Evolutionary conservation across 1,140 invertebrate genomes (phyloP), one percentile per base, ranked within the genome.

Genomic region (Drosophila kohkoa): DNA sequence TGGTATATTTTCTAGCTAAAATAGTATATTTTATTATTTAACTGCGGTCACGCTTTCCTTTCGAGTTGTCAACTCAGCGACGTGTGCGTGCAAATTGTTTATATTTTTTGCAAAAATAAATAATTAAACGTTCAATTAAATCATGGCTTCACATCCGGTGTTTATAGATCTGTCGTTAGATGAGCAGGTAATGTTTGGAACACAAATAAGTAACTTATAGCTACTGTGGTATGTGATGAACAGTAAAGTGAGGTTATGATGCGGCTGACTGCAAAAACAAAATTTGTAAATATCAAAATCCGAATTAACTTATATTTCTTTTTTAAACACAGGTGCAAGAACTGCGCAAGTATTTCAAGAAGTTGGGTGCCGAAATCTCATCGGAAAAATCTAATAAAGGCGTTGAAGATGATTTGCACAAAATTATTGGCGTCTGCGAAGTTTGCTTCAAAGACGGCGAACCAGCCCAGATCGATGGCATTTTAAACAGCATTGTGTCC

Each of bases 361-460:
- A 95, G 73, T 94, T 98, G 15, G 98, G 98, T 32, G 98, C 98
- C 28, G 97, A 98, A 93, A 97, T 99, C 79, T 97, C 97, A 2
- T 96, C 97, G 88, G 97, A 98, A 91, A 97, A 97, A 88, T 96
- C 96, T 5, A 94, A 95, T 1, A 97, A 98, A 93, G 97, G 97
- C 7, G 96, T 98, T 79, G 96, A 98, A 92, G 97, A 98, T 95
- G 98, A 99, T 94, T 94, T 99, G 65, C 96, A 98, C 91, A 98
- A 99, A 93, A 98, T 99, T 76, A 98, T 99, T 88, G 96, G 97
- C 59, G 98, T 98, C 5, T 98, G 97, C 92, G 97, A 98, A 92
- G 95, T 96, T 49, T 98, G 97, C 92, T 98, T 98, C 92, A 97
- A 97, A 86, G 97, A 97, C 90, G 95, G 95, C 1, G 96, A 95